phyloP scores from a whole-genome alignment of 37 sponge, comb jelly and placozoan genomes.

The Geodia barretti region DNA sequence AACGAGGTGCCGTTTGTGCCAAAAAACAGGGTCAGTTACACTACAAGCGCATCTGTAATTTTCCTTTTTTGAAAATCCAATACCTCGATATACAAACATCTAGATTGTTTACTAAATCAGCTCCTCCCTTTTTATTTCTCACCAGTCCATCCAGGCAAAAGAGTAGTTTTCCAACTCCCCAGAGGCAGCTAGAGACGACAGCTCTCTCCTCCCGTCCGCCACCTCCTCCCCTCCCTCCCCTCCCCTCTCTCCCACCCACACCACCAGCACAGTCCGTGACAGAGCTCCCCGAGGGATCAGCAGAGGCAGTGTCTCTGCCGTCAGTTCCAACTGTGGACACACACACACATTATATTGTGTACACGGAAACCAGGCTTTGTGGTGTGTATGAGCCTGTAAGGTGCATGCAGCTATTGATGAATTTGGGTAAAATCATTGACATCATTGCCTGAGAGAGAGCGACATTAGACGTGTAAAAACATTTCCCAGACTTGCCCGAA shows the following conservation, averaged over 20 bases:
- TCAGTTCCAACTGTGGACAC: constrained; percentile 21
- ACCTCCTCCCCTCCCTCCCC: constrained; percentile 1
- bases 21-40: too few relatives aligned
- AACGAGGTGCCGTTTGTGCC: too few relatives aligned
- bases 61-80: too few relatives aligned
- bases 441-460: too few relatives aligned
- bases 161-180: not conserved
- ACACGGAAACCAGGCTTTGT: too few relatives aligned
- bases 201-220: not conserved
- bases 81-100: not conserved
- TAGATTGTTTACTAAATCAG: too few relatives aligned
- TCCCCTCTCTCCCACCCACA: constrained; percentile 12
- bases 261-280: constrained; percentile 9
- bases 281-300: constrained; percentile 7
- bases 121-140: too few relatives aligned
- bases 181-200: not conserved
- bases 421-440: not conserved
- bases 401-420: not conserved
- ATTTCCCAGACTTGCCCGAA: too few relatives aligned
- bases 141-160: constrained; percentile 54
- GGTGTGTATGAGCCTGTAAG: too few relatives aligned
- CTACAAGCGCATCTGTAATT: too few relatives aligned
- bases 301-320: constrained; percentile 26
- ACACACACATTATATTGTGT: not conserved
- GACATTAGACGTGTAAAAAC: too few relatives aligned